Evolutionary conservation across 2,888 invertebrate genomes (phyloP), one percentile per base, ranked within the genome.

Genomic region (Himalopsyche kuldschensis): DNA sequence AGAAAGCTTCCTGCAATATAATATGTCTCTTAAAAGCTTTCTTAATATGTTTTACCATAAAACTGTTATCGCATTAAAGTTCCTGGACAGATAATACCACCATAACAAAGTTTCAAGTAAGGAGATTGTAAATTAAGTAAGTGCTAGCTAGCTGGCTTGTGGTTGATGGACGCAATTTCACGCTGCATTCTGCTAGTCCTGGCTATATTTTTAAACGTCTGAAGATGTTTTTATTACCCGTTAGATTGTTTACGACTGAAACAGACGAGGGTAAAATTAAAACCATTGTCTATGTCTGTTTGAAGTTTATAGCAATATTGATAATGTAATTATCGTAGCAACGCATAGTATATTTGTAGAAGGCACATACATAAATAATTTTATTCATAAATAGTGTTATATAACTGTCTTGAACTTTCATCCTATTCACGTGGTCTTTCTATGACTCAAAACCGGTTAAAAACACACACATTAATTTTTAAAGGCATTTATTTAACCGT

Each of bases 161-260:
- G 24, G 69, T 69, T 69, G 69, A 69, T 69, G 69, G 69, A 69
- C 69, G 69, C 69, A 69, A 69, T 69, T 69, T 69, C 69, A 69
- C 69, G 3, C 69, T 69, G 69, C 69, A 69, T 30, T 69, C 27
- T 69, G 27, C 11, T 5, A 8, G 30, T 30, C 69, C n/a, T 35
- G 15, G 32, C 30, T 46, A 75, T 80, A 80, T 75, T 80, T 80
- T 80, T 80, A 80, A 80, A 80, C 79, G 75, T 80, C 55, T 46
- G 30, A 27, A 75, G 75, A 35, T 80, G 35, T 46, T 78, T 80
- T 82, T 78, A 47, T 55, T 32, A 69, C 41, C 78, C n/a, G 41
- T 75, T 80, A n/a, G 46, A 47, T 81, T 75, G 76, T 83, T 83
- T 83, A 83, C 80, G 83, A 80, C 83, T 20, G 41, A 76, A 79